A percentile compares a stretch with the other conserved stretches of the same genome.
Conservation (phyloP, 2,888 invertebrate genomes). For the Sisyra terminalis region DNA sequence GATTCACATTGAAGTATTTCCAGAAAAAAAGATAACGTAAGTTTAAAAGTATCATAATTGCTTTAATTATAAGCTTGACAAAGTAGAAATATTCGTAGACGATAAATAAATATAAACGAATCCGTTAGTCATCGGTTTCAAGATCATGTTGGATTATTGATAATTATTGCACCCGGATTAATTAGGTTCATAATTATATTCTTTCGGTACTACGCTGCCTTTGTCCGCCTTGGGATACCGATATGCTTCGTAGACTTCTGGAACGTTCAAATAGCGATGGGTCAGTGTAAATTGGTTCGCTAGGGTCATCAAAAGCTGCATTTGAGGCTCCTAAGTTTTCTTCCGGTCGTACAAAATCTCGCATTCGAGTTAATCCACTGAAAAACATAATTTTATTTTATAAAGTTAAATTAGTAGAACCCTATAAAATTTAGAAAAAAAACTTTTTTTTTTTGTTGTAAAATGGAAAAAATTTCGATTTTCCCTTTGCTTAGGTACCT, state of each 20-base stretch:
- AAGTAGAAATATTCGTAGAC: too few relatives aligned
- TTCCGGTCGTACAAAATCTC: conserved; percentile 19
- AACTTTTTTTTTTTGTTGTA: too few relatives aligned
- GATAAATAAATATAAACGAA: background rate
- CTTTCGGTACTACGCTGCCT: background rate
- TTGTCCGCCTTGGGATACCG: conserved; percentile 28
- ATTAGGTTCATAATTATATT: background rate
- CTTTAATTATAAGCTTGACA: too few relatives aligned
- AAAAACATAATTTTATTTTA: background rate
- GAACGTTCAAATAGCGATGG: conserved; percentile 80
- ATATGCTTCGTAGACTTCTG: conserved; percentile 49
- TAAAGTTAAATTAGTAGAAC: background rate
- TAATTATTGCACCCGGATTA: too few relatives aligned
- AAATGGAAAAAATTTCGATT: too few relatives aligned
- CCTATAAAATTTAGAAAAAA: too few relatives aligned
- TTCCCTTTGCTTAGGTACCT: too few relatives aligned
- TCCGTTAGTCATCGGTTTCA: background rate
- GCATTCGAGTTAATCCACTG: conserved; percentile 28
- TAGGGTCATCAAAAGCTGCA: conserved; percentile 63
- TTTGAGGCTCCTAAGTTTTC: conserved; percentile 18
- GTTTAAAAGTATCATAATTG: too few relatives aligned
- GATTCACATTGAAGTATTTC: too few relatives aligned
- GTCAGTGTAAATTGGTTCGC: conserved; percentile 86
- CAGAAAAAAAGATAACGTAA: too few relatives aligned
- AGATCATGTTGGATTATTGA: background rate